Base-by-base conservation (phyloP, 2,797 vertebrate genomes). In the Furcifer pardalis region DNA sequence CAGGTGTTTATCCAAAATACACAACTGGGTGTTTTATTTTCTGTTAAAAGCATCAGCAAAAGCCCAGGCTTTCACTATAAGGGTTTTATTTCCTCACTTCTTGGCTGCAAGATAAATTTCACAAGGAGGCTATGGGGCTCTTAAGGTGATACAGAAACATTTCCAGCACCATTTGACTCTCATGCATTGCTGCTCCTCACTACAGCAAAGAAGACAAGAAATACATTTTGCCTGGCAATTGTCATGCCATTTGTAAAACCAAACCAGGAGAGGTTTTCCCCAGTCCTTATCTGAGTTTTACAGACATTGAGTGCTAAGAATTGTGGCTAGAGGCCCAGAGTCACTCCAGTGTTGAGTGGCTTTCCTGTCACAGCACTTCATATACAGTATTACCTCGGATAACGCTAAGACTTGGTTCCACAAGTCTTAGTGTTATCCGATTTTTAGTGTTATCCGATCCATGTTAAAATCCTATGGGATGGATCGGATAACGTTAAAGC, bases 281-380 rank as follows among this genome's bases (percentile, higher is more conserved):
- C 40, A 52, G 65, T 25, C 60, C 87, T 92, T 91, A 91, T 91
- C 89, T 44, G 72, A 79, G 32, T 82, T 73, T 74, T 59, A 63
- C 91, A 91, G 42, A 52, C 0, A 5, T 0, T 77, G 62, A 77
- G 13, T 79, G 52, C 66, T 42, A 27, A 13, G 21, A 25, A 25
- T 1, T 7, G 42, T 49, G 77, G n/a, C 77, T 66, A 15, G 30
- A 21, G 12, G 60, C 37, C 60, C 42, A 46, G 46, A 23, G n/a
- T 40, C 35, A 56, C 46, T 21, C 25, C 30, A 25, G 27, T 30
- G 8, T 56, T 7, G 62, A 21, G 7, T 25, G 19, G n/a, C 4
- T 42, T 79, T 9, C 17, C 77, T 49, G 4, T 23, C 8, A 65
- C 9, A 23, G 60, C 30, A 44, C 42, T 79, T 66, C 30, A 79